These are phyloP conservation scores for Panzeria rudis DNA, from an alignment of 2,888 invertebrate species.

Conservation along the genomic window DNA sequence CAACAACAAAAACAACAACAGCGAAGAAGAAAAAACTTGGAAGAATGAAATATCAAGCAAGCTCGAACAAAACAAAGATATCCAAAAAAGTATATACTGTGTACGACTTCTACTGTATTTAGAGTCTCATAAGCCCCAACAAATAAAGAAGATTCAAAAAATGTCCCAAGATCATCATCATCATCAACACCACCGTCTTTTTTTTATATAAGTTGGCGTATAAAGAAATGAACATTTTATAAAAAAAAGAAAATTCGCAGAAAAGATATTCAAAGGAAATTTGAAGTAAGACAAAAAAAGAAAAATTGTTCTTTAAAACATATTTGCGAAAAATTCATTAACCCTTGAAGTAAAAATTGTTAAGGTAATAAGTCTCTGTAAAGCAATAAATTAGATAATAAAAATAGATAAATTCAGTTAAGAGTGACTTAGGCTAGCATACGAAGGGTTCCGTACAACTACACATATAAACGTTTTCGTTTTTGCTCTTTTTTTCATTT, in stretches of 20 bases:
- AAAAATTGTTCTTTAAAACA: background rate
- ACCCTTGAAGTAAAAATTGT: background rate
- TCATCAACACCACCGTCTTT: constrained; percentile 6
- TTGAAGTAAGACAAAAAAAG: constrained; percentile 1
- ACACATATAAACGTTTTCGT: too few species aligned
- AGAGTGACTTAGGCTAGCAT: too few species aligned
- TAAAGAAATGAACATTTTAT: constrained; percentile 21
- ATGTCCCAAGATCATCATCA: constrained; percentile 58
- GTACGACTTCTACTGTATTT: constrained; percentile 17
- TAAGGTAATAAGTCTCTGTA: background rate
- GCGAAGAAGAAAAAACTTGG: constrained; percentile 21
- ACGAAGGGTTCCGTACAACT: too few species aligned
- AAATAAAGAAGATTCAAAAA: constrained; percentile 34
- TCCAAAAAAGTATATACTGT: background rate
- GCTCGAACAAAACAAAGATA: constrained; percentile 18
- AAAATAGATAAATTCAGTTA: too few species aligned
- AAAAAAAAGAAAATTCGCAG: constrained; percentile 12
- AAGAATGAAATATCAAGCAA: constrained; percentile 11
- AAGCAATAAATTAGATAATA: background rate
- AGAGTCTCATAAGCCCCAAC: constrained; percentile 48
- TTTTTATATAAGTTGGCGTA: constrained; percentile 1
- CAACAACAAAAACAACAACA: background rate
- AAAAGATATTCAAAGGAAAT: constrained; percentile 49
- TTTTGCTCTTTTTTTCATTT: too few species aligned
- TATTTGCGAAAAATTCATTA: constrained; percentile 6